phyloP scores from a whole-genome alignment of 2,888 invertebrate genomes.

The Meliscaeva auricollis region DNA sequence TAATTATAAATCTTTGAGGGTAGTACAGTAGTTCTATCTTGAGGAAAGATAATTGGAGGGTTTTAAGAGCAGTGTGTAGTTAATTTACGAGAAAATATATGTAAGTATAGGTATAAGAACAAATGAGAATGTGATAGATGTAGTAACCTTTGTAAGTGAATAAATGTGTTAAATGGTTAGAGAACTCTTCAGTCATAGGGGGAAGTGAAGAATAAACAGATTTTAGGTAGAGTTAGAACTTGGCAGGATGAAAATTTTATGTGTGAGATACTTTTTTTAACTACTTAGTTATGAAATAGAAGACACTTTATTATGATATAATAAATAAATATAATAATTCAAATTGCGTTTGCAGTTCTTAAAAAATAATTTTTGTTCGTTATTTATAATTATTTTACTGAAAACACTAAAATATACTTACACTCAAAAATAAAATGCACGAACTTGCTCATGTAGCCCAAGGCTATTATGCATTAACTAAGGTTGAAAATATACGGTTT shows the following conservation, averaged over 20 bases:
- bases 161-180: conserved; percentile 53
- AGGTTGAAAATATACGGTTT: no score
- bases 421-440: no score
- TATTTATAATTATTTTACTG: no score
- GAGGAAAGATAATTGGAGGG: background rate
- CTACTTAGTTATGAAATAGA: no score
- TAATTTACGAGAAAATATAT: conserved; percentile 10
- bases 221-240: background rate
- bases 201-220: background rate
- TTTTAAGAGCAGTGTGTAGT: background rate
- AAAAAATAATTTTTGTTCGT: no score
- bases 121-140: conserved; percentile 10
- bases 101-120: conserved; percentile 4
- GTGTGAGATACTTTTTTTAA: no score
- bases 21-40: background rate
- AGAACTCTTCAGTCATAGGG: conserved; percentile 25
- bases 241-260: background rate
- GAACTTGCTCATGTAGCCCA: no score
- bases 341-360: no score
- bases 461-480: no score
- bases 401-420: no score
- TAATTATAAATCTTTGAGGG: conserved; percentile 34
- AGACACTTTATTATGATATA: no score
- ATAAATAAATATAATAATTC: no score
- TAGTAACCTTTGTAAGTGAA: conserved; percentile 45